Evolutionary conservation across 2,888 invertebrate genomes (phyloP), one percentile per base, ranked within the genome.

Genomic region (Drosophila ochracea): DNA sequence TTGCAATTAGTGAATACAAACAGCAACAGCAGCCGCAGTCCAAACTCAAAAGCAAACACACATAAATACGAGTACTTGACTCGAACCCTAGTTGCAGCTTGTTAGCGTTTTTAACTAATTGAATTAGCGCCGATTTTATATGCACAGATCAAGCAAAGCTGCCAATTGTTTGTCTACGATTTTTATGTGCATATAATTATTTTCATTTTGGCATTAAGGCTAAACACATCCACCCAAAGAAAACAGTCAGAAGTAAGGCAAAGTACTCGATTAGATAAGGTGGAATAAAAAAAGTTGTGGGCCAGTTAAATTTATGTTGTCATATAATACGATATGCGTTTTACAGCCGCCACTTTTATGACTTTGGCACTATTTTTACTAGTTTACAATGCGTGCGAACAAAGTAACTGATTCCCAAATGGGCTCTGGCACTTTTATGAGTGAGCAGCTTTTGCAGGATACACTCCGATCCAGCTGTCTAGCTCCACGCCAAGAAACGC

Each of bases 341-440:
- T 74, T 72, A 70, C 41, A 33, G 68, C 68, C 76, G 53, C 47
- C 68, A 68, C 49, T 58, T 85, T 89, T 76, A 86, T 76, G 78
- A 63, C 84, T 80, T 80, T 86, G 78, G 69, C 84, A 89, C 82
- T 86, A 76, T 83, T 83, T 83, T 69, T 83, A 67, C 75, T 62
- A 75, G 67, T 68, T 77, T 73, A 77, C 71, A 69, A 58, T 75
- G 80, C 83, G 82, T 82, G 63, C 74, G 80, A 78, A 89, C 85
- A 85, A 85, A 82, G 85, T 85, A 89, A 85, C 87, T 74, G 82
- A 89, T 81, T 72, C 65, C 66, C 60, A 80, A 79, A 76, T 79
- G 80, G 80, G 53, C 28, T 21, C 66, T 54, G 76, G 76, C 76
- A 80, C 49, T 76, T 78, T 79, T 73, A 79, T 80, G 78, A 67